These are phyloP conservation scores for Adelphocoris suturalis DNA, from an alignment of 2,888 invertebrate genomes.

Conservation along the genomic window DNA sequence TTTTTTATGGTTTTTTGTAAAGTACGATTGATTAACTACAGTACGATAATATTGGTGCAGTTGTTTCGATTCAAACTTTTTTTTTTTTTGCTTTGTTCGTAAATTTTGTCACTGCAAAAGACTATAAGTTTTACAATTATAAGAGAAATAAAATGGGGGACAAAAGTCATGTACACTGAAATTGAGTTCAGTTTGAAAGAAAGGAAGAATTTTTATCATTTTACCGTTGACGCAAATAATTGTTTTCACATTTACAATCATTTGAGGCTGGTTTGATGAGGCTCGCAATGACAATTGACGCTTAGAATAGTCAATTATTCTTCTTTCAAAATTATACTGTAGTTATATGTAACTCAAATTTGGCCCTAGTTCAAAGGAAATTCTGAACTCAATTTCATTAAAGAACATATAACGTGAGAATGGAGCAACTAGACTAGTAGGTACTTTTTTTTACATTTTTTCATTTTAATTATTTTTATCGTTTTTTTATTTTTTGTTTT, in stretches of 20 bases:
- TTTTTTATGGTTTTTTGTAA: not conserved
- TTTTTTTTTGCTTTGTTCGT: not conserved
- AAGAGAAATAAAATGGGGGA: not conserved
- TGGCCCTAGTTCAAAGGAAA: not conserved
- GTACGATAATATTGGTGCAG: slow-evolving; percentile 39
- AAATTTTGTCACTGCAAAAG: slow-evolving; percentile 4
- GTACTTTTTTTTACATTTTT: slow-evolving; percentile 46
- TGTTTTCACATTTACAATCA: too few relatives aligned
- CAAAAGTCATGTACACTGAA: too few relatives aligned
- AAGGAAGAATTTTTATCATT: not conserved
- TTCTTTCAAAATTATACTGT: too few relatives aligned
- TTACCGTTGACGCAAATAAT: too few relatives aligned
- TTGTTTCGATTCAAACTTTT: not conserved
- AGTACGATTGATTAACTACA: slow-evolving; percentile 20
- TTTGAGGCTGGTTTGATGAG: too few relatives aligned
- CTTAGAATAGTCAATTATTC: too few relatives aligned
- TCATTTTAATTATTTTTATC: not conserved
- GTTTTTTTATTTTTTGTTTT: not conserved
- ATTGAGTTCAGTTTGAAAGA: not conserved
- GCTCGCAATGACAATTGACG: too few relatives aligned
- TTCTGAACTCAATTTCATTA: slow-evolving; percentile 2
- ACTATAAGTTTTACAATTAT: not conserved
- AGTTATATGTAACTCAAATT: not conserved
- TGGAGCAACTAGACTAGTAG: not conserved
- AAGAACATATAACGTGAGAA: not conserved